Conservation (phyloP, 2,888 invertebrate genomes). For the Halictus ligatus region DNA sequence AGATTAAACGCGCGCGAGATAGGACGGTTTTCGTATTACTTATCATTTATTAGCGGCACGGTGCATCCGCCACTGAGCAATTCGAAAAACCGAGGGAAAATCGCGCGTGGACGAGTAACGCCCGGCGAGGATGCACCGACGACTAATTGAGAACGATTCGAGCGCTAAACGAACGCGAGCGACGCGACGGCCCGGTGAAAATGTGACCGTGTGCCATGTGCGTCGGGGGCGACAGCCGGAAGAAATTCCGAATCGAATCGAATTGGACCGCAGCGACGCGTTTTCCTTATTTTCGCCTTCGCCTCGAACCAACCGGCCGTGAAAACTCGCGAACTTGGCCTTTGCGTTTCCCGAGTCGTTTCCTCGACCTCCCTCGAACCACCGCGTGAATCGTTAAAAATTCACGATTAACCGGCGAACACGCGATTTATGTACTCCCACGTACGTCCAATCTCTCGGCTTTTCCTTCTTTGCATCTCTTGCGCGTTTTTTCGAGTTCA, state of each 20-base stretch:
- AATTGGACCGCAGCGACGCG: slow-evolving; percentile 43
- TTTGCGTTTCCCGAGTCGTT: not conserved
- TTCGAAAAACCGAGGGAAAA: not conserved
- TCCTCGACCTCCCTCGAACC: not conserved
- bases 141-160: slow-evolving; percentile 72
- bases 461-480: not conserved
- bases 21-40: not conserved
- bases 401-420: not conserved
- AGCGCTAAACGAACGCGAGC: slow-evolving; percentile 68
- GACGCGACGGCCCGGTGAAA: slow-evolving; percentile 37
- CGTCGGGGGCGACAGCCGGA: slow-evolving; percentile 67
- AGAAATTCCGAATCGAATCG: slow-evolving; percentile 65
- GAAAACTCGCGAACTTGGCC: slow-evolving; percentile 12
- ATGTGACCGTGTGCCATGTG: slow-evolving; percentile 3
- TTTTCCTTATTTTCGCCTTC: slow-evolving; percentile 21
- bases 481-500: too few species aligned
- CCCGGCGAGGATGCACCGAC: slow-evolving; percentile 10
- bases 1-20: not conserved
- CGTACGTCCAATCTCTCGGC: not conserved
- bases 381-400: not conserved
- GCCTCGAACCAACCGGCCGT: slow-evolving; percentile 35
- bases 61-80: not conserved
- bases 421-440: not conserved
- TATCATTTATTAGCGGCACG: not conserved
- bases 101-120: not conserved